Percentiles rank a stretch among this genome's conserved stretches.
Evolutionary conservation across 2,797 vertebrate species (phyloP).

Genomic region (Iguana delicatissima): DNA sequence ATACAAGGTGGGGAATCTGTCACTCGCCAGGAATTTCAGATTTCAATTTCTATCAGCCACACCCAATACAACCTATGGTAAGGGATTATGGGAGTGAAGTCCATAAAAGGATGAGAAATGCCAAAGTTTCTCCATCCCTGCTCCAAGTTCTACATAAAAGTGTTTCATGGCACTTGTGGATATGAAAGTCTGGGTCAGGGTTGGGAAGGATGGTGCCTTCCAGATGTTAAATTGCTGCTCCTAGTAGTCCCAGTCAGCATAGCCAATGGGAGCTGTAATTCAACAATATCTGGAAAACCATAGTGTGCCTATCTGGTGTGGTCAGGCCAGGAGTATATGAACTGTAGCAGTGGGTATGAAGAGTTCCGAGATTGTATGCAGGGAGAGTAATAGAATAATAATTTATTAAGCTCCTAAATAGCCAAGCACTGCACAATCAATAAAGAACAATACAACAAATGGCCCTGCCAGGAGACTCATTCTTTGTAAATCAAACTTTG

Average conservation of each 20-base stretch:
- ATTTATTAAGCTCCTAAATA: conserved; percentile 22
- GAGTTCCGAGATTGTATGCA: conserved; percentile 3
- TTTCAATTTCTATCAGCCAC: not conserved
- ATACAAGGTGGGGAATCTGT: not conserved
- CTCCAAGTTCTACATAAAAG: not conserved
- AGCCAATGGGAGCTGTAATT: no score
- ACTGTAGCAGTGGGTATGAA: not conserved
- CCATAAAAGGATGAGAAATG: not conserved
- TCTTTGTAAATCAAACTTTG: conserved; percentile 30
- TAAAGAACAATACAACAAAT: conserved; percentile 29
- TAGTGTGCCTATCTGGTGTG: no score
- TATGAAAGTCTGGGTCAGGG: not conserved
- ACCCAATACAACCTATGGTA: not conserved
- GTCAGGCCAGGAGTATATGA: not conserved
- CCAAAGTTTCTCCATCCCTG: not conserved
- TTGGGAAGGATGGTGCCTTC: not conserved
- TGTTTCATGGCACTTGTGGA: not conserved
- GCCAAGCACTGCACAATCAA: conserved; percentile 21
- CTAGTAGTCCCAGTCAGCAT: no score
- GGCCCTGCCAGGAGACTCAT: not conserved
- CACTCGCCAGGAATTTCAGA: not conserved
- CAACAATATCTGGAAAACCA: no score
- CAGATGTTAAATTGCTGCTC: no score
- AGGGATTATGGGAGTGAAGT: not conserved
- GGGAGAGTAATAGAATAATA: conserved; percentile 24